These are phyloP conservation scores for Melanotaenia boesemani DNA, from an alignment of 2,797 vertebrate species.

Conservation along the genomic window DNA sequence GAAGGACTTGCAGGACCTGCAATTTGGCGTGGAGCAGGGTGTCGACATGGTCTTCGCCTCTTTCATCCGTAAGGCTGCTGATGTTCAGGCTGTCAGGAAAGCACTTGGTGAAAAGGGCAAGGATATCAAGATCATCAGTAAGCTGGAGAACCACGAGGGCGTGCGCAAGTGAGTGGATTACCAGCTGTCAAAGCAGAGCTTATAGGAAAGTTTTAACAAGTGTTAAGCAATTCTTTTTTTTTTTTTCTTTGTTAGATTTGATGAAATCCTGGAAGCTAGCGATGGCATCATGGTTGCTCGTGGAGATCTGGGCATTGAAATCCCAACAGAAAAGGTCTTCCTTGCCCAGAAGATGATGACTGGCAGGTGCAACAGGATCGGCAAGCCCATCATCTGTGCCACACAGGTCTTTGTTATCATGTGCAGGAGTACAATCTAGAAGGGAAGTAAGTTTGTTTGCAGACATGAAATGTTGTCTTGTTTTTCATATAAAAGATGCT, in stretches of 20 bases:
- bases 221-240: neutral
- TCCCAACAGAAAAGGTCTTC: constrained; percentile 98
- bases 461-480: neutral
- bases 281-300: constrained; percentile 99
- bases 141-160: constrained; percentile 98
- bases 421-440: neutral
- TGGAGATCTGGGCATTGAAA: constrained; percentile 97
- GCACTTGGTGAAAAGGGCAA: constrained; percentile 96
- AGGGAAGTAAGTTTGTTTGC: neutral
- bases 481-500: constrained; percentile 62
- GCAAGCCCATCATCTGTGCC: constrained; percentile 96
- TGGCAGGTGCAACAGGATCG: constrained; percentile 93
- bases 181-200: neutral
- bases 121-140: constrained; percentile 98
- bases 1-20: constrained; percentile 95
- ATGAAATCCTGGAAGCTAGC: constrained; percentile 97
- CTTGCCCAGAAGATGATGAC: constrained; percentile 99
- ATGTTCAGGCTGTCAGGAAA: constrained; percentile 93
- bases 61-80: constrained; percentile 96
- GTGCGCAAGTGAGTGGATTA: constrained; percentile 87
- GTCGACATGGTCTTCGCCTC: constrained; percentile 99
- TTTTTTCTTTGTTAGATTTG: constrained; percentile 84
- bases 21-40: constrained; percentile 94
- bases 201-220: neutral
- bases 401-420: constrained; percentile 88